A percentile compares a stretch with the other conserved stretches of the same genome.
Evolutionary conservation across 1,140 invertebrate genomes (phyloP).

Genomic region (Zaprionus inermis): DNA sequence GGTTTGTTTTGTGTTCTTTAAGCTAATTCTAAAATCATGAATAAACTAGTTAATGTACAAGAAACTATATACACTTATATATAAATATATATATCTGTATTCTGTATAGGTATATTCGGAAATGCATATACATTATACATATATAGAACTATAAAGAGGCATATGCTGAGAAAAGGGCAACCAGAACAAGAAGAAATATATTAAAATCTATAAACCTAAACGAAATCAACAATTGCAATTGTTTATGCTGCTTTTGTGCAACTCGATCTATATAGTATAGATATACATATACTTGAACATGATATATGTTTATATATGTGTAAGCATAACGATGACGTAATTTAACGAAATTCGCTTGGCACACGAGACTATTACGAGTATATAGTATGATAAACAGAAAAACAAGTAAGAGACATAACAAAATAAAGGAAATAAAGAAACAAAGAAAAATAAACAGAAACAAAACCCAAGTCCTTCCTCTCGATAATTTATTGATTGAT

Average conservation of each 20-base stretch:
- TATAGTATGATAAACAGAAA: conserved; percentile 3
- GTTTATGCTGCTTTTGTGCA: conserved; percentile 45
- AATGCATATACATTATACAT: conserved; percentile 14
- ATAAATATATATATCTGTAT: conserved; percentile 25
- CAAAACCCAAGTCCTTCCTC: conserved; percentile 28
- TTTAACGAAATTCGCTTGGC: conserved; percentile 47
- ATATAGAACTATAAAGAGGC: conserved; percentile 27
- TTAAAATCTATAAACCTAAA: conserved; percentile 43
- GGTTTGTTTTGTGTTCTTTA: conserved; percentile 21
- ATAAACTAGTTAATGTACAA: conserved; percentile 52
- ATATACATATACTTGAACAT: conserved; percentile 14
- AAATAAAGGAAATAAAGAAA: neutral
- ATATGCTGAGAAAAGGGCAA: conserved; percentile 14
- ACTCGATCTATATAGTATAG: conserved; percentile 18
- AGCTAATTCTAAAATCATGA: conserved; percentile 38
- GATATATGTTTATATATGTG: conserved; percentile 32
- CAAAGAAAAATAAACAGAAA: conserved; percentile 31
- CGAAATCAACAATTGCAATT: conserved; percentile 36
- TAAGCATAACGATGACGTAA: conserved; percentile 38
- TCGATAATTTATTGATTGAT: conserved; percentile 35
- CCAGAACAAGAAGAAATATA: conserved; percentile 19
- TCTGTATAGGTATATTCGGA: conserved; percentile 16
- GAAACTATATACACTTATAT: conserved; percentile 36
- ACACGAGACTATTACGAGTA: conserved; percentile 31
- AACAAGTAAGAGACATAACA: neutral